Conservation (phyloP, 2,797 vertebrate genomes). For the Bovichtus diacanthus region DNA sequence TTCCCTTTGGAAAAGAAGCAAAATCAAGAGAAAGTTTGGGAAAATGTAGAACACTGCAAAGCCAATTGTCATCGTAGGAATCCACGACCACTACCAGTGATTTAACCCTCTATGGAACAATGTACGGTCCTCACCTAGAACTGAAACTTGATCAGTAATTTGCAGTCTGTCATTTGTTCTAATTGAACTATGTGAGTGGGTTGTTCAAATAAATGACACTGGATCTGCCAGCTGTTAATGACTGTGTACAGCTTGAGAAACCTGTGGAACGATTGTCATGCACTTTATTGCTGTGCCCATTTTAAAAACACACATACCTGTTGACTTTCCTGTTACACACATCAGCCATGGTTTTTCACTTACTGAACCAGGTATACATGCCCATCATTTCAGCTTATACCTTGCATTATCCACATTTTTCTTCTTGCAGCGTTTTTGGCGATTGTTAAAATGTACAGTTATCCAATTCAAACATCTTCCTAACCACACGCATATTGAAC, state of each 20-base stretch:
- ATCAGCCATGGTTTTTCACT: background rate
- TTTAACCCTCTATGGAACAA: background rate
- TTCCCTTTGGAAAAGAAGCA: background rate
- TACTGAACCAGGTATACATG: background rate
- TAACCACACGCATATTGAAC: conserved; percentile 9
- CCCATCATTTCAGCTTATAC: background rate
- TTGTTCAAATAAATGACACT: background rate
- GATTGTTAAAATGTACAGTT: conserved; percentile 4
- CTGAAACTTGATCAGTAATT: background rate
- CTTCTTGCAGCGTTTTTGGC: background rate
- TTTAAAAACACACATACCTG: background rate
- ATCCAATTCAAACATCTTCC: conserved; percentile 23
- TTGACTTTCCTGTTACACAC: background rate
- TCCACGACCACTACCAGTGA: background rate
- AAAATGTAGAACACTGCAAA: background rate
- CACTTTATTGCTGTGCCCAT: background rate
- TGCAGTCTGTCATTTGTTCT: background rate
- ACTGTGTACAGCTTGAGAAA: background rate
- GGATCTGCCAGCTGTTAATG: background rate
- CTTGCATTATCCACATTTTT: background rate
- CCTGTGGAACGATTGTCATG: background rate
- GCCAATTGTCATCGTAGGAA: background rate
- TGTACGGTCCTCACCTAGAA: background rate
- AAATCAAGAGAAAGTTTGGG: background rate
- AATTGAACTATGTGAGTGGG: background rate